Evolutionary conservation across 2,888 invertebrate genomes (phyloP), one percentile per base, ranked within the genome.

Genomic region (Nowickia ferox): DNA sequence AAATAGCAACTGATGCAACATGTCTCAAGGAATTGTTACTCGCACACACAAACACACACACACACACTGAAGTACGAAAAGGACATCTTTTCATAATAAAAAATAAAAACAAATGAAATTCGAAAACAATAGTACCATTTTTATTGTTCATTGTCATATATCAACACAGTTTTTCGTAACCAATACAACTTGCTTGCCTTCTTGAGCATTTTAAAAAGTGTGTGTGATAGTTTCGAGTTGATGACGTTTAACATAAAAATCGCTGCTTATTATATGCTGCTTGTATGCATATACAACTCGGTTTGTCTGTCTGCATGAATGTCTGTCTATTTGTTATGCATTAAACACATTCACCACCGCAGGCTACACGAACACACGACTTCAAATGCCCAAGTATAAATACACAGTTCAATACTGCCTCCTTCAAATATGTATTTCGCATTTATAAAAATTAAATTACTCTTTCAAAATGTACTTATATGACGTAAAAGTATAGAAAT

Each of bases 111-210:
- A 51, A 74, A 1, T 17, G 2, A 61, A 75, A 53, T 48, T 80
- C 30, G 66, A 61, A 82, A 83, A 86, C 86, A 86, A 86, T 86
- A 83, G 86, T 61, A 80, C 76, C 46, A 83, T 80, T 83, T 83
- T 83, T 86, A 80, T 79, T 71, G 79, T 76, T 83, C 83, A 83
- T 86, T 83, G 83, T 86, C 86, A 74, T 86, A 80, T 80, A 86
- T 86, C 86, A 86, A 66, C 76, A 77, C 51, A 66, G 46, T 63
- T 77, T 63, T 77, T 81, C 72, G 77, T 77, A 77, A 63, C 81
- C 61, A 51, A 55, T 15, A 69, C 17, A 46, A 17, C 44, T 15
- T 40, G 30, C 46, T 57, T 40, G 30, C 46, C 46, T n/a, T 53
- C 19, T 61, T 11, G 15, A 11, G 44, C n/a, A 65, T 66, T n/a